These are phyloP conservation scores for Acipenser ruthenus DNA, from an alignment of 2,797 vertebrate species.

Conservation along the genomic window DNA sequence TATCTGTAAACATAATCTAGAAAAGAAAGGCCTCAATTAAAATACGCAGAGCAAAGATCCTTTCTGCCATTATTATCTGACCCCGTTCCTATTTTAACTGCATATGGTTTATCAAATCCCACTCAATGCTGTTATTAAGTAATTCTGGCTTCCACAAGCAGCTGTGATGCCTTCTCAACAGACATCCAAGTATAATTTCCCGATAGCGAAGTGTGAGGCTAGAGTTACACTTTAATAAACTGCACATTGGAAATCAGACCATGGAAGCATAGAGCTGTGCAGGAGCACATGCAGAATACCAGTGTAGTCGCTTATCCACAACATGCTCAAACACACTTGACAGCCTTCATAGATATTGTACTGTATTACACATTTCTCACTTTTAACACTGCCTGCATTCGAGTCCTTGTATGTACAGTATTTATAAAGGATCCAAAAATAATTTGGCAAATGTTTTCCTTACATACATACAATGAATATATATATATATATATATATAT, in stretches of 20 bases:
- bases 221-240: slow-evolving; percentile 15
- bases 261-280: neutral
- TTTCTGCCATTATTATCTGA: neutral
- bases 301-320: neutral
- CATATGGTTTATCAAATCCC: slow-evolving; percentile 22
- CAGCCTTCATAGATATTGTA: no score
- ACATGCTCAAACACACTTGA: neutral
- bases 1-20: no score
- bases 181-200: slow-evolving; percentile 21
- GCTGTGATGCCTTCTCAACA: slow-evolving; percentile 31
- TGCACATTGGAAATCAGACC: neutral
- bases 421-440: no score
- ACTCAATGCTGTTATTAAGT: slow-evolving; percentile 24
- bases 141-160: slow-evolving; percentile 30
- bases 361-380: no score
- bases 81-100: neutral
- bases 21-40: no score
- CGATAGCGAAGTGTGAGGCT: slow-evolving; percentile 20
- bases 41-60: neutral
- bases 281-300: neutral
- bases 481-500: no score
- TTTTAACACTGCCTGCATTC: no score
- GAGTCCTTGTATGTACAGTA: no score
- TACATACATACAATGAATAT: no score
- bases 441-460: no score